These are phyloP conservation scores for Tapirus indicus DNA, from an alignment of 2,797 vertebrate species.

Conservation along the genomic window DNA sequence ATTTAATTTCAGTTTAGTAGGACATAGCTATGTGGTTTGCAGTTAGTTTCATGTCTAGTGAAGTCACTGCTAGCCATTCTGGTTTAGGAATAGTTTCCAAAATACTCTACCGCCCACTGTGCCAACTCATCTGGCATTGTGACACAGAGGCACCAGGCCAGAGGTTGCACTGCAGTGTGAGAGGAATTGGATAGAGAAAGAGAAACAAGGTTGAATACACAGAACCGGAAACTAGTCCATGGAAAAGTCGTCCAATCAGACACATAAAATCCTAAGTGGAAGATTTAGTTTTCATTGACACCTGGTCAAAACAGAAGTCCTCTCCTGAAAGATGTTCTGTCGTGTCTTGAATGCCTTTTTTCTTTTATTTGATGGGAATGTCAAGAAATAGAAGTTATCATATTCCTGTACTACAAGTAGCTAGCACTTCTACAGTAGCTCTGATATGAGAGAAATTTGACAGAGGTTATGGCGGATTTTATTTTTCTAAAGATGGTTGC, in stretches of 20 bases:
- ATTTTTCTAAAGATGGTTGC: not conserved
- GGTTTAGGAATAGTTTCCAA: not conserved
- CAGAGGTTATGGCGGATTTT: not conserved
- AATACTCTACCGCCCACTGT: not conserved
- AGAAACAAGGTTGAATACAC: not conserved
- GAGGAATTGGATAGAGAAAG: not conserved
- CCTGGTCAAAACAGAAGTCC: constrained; percentile 22
- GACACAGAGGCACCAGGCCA: not conserved
- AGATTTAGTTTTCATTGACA: not conserved
- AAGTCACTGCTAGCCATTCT: not conserved
- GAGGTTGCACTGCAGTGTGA: not conserved
- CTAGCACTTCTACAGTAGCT: not conserved
- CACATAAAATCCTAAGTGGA: not conserved
- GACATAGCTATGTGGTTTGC: not conserved
- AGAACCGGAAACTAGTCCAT: not conserved
- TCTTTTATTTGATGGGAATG: not conserved
- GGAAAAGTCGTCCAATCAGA: not conserved
- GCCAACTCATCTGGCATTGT: not conserved
- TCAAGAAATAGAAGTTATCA: not conserved
- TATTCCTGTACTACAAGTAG: not conserved
- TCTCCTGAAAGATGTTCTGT: constrained; percentile 6
- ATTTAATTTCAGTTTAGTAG: not conserved
- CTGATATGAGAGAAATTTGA: not conserved
- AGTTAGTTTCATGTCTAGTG: not conserved
- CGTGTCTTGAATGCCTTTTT: not conserved